Conservation (phyloP, 1,140 invertebrate species). For the Sycobia sp. region DNA sequence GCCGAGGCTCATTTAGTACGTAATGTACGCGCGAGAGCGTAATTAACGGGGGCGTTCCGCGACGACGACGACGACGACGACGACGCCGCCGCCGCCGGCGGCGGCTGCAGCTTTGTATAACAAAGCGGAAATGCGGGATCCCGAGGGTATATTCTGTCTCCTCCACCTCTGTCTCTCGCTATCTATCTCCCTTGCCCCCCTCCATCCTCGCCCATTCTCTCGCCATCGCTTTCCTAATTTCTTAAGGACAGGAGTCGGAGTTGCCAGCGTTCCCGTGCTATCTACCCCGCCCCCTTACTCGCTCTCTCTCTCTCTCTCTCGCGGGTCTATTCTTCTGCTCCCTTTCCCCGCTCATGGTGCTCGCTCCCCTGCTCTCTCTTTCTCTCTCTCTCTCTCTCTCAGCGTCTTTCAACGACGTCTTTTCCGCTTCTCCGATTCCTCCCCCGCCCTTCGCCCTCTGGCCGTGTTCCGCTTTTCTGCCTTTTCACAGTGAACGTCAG, state of each 20-base stretch:
- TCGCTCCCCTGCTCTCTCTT: no score
- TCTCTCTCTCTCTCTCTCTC: no score
- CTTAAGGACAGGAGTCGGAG: not conserved
- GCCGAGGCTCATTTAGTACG: constrained; percentile 40
- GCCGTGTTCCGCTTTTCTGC: not conserved
- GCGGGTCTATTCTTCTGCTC: no score
- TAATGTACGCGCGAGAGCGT: constrained; percentile 45
- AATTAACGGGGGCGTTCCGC: constrained; percentile 56
- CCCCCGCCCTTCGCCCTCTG: not conserved
- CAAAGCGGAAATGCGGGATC: constrained; percentile 45
- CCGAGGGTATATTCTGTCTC: constrained; percentile 19
- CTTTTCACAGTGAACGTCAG: not conserved
- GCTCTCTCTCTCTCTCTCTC: not conserved
- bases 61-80: not conserved
- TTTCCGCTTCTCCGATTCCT: not conserved
- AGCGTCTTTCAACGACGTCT: not conserved
- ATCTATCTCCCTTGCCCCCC: constrained; percentile 29
- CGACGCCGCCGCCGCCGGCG: not conserved
- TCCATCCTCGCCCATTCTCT: constrained; percentile 18
- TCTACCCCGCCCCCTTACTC: constrained; percentile 22
- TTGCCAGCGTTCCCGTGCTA: no score
- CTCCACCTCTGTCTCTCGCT: no score
- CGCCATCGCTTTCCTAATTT: constrained; percentile 6
- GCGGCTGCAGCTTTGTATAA: constrained; percentile 37
- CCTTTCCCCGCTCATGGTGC: no score